Conservation (phyloP, 2,888 invertebrate genomes). For the Psylliodes chrysocephalus region DNA sequence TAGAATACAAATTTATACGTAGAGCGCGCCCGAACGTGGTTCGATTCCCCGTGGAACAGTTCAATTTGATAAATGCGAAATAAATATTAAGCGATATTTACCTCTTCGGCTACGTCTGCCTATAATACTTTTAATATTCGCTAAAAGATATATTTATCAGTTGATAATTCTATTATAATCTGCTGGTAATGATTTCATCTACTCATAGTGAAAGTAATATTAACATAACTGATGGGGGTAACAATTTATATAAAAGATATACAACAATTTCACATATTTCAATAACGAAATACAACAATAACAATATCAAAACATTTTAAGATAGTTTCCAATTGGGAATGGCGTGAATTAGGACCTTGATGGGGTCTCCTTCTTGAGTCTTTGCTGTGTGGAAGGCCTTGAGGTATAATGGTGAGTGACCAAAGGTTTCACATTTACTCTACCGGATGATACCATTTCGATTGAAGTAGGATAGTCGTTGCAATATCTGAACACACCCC, state of each 20-base stretch:
- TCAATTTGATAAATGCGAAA: slow-evolving; percentile 65
- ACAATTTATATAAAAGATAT: too few species aligned
- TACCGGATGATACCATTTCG: slow-evolving; percentile 79
- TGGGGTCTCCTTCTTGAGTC: slow-evolving; percentile 76
- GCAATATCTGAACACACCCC: slow-evolving; percentile 92
- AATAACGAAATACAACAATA: slow-evolving; percentile 58
- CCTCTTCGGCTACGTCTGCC: slow-evolving; percentile 44
- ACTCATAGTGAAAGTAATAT: too few species aligned
- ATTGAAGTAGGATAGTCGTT: slow-evolving; percentile 87
- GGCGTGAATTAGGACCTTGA: slow-evolving; percentile 91
- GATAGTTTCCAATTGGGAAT: slow-evolving; percentile 59
- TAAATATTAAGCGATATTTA: slow-evolving; percentile 64
- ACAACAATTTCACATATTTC: too few species aligned
- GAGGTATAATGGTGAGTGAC: slow-evolving; percentile 83
- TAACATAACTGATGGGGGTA: too few species aligned
- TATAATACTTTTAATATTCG: slow-evolving; percentile 48
- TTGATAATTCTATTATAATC: too few species aligned
- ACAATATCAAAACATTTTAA: slow-evolving; percentile 53
- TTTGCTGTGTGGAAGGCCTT: slow-evolving; percentile 87
- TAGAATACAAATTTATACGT: slow-evolving; percentile 65
- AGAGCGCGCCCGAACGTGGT: slow-evolving; percentile 58
- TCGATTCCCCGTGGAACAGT: slow-evolving; percentile 62
- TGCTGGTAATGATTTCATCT: too few species aligned
- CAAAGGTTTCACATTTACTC: slow-evolving; percentile 81
- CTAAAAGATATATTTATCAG: slow-evolving; percentile 54